Evolutionary conservation across 2,113 vertebrate species (phyloP).

Genomic region (Nipponia nippon): DNA sequence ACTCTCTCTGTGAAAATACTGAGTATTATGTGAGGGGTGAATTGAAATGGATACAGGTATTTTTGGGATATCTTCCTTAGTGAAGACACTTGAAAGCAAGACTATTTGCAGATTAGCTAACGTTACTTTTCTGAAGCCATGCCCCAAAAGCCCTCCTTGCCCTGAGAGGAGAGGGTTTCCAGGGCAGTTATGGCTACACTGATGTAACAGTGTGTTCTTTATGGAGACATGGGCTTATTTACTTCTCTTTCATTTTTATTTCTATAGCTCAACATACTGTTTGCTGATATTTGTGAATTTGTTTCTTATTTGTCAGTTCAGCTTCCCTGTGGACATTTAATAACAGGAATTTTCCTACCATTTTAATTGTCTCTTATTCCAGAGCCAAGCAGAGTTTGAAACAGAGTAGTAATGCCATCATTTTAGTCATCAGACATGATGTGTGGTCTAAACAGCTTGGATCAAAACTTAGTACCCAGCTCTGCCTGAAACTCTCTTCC

Average conservation of each 20-base stretch:
- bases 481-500: not conserved
- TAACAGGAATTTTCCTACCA: not conserved
- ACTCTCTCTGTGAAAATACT: not conserved
- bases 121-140: not conserved
- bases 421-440: not conserved
- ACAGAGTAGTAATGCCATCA: not conserved
- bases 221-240: not conserved
- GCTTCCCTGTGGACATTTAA: not conserved
- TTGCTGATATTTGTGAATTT: not conserved
- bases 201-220: not conserved
- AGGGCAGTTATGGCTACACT: not conserved
- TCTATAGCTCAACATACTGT: not conserved
- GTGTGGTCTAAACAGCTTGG: not conserved
- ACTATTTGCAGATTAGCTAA: not conserved
- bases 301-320: not conserved
- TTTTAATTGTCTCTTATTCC: slow-evolving; percentile 6
- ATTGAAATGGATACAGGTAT: not conserved
- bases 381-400: slow-evolving; percentile 1
- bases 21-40: not conserved
- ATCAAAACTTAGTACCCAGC: not conserved
- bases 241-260: not conserved
- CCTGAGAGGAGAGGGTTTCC: not conserved
- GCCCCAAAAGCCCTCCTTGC: not conserved
- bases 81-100: not conserved
- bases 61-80: not conserved